Evolutionary conservation across 35 echinoderm and acorn worm genomes (phyloP), one percentile per base, ranked within the genome.

Genomic region (Strongylocentrotus purpuratus): DNA sequence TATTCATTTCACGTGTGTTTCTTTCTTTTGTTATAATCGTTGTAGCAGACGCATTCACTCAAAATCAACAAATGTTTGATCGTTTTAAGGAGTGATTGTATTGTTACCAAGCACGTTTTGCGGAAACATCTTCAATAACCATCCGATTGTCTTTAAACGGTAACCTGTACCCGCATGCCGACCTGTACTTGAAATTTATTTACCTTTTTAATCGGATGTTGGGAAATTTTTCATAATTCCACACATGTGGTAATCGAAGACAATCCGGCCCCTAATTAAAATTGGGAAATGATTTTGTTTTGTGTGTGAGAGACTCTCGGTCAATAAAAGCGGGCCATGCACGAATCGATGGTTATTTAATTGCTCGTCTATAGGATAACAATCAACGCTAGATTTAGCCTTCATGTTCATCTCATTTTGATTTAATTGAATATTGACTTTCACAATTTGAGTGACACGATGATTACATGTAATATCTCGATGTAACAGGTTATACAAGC

Each of bases 371-470:
- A 78, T 78, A 78, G 65, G n/a, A 78, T 78, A 78, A 78, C 65
- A 78, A 78, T 78, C 65, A 78, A 28, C 65, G 65, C 65, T 78
- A 15, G 65, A 78, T 78, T 78, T 28, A 28, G n/a, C 18, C 65
- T n/a, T n/a, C 65, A 8, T 78, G 22, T 78, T 78, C 65, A 78
- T n/a, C 65, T 78, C 65, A 78, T 78, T 78, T 78, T n/a, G 18
- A 78, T 78, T 78, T 78, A 78, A 78, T 78, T 78, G 65, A 78
- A 78, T 78, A 78, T 78, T 78, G 65, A 78, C 65, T 78, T 78
- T 78, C 65, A 78, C 65, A 78, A 78, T 78, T 78, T 78, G 65
- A 78, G 65, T 78, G 65, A 78, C 65, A 78, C 65, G 65, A 28
- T 78, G 20, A 78, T 78, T 78, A 78, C n/a, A n/a, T n/a, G n/a